Evolutionary conservation across 2,113 vertebrate species (phyloP).

Genomic region (Bubalus kerabau): DNA sequence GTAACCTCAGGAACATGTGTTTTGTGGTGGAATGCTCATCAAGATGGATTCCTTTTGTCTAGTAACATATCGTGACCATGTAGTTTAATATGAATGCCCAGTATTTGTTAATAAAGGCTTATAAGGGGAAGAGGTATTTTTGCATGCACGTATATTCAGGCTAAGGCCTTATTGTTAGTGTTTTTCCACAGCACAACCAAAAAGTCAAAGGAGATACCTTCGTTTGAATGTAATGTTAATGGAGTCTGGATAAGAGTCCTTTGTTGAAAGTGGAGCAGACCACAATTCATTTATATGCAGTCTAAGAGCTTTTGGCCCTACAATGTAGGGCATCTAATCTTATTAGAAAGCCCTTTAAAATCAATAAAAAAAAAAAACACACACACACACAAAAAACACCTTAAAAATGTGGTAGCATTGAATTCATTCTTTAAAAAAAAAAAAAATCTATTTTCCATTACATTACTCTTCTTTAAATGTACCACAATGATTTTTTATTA

Average conservation of each 20-base stretch:
- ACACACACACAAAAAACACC: too few species aligned
- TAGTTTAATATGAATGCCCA: neutral
- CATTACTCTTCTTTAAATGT: conserved; percentile 1
- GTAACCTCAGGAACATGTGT: neutral
- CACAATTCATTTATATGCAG: conserved; percentile 30
- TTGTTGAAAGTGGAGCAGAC: conserved; percentile 4
- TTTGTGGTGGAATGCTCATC: neutral
- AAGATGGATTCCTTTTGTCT: neutral
- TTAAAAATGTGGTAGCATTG: conserved; percentile 35
- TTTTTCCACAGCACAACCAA: neutral
- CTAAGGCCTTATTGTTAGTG: neutral
- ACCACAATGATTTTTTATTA: conserved; percentile 8
- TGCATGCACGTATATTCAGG: neutral
- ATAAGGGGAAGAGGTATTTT: neutral
- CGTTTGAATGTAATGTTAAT: neutral
- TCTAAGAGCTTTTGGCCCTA: conserved; percentile 18
- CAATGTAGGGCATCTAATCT: conserved; percentile 3
- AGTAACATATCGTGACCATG: neutral
- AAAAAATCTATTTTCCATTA: conserved; percentile 37
- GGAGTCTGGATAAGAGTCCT: neutral
- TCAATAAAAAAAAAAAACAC: neutral
- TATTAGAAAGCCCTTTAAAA: conserved; percentile 51
- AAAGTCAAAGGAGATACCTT: conserved; percentile 13
- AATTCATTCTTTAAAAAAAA: neutral
- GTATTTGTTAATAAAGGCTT: neutral